A percentile compares a stretch with the other conserved stretches of the same genome.
Evolutionary conservation across 2,113 vertebrate species (phyloP).

Genomic region (Colossoma macropomum): DNA sequence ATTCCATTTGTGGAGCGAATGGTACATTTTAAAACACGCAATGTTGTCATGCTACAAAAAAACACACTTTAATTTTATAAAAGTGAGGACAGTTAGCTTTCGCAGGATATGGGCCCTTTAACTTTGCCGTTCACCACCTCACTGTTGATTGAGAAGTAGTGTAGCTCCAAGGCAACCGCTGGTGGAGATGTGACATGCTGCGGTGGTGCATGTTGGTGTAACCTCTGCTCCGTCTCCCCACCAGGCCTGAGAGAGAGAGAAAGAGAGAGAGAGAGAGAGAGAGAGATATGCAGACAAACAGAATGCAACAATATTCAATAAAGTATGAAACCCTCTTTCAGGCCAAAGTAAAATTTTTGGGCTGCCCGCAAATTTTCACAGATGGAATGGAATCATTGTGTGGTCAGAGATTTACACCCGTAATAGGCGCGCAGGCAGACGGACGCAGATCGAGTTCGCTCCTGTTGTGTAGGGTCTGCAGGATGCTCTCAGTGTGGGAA

Average conservation of each 20-base stretch:
- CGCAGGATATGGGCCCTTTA: no score
- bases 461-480: constrained; percentile 25
- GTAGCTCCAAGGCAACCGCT: constrained; percentile 78
- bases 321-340: no score
- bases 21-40: no score
- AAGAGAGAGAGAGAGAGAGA: constrained; percentile 1
- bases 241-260: background rate
- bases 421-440: background rate
- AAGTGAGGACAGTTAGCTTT: no score
- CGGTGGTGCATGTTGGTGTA: constrained; percentile 77
- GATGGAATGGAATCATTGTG: no score
- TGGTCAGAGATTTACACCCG: no score
- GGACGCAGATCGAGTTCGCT: background rate
- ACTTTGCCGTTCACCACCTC: constrained; percentile 34
- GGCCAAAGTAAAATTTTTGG: no score
- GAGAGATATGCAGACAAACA: background rate
- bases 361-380: no score
- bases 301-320: background rate
- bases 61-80: no score
- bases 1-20: no score
- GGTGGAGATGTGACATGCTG: constrained; percentile 78
- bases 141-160: constrained; percentile 51
- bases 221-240: constrained; percentile 75
- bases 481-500: constrained; percentile 55
- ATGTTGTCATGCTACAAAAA: no score